Percentiles rank a stretch among this genome's conserved stretches.
These are phyloP conservation scores for Phortica magna DNA, from an alignment of 2,888 invertebrate species.

Conservation along the genomic window DNA sequence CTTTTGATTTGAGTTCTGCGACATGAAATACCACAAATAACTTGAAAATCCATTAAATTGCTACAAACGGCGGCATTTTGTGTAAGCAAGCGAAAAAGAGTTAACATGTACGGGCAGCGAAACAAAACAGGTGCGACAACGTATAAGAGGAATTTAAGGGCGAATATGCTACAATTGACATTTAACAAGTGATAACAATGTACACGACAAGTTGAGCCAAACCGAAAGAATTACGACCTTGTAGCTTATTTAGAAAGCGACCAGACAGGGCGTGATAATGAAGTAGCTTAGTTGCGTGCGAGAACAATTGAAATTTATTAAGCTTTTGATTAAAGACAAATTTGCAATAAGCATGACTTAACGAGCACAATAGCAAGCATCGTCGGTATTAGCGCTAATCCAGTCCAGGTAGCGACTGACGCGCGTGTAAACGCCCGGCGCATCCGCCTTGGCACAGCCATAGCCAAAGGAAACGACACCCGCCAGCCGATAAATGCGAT, in stretches of 20 bases:
- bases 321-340: neutral
- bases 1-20: constrained; percentile 33
- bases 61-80: constrained; percentile 37
- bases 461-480: constrained; percentile 76
- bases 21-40: constrained; percentile 70
- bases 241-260: neutral
- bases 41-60: constrained; percentile 71
- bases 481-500: constrained; percentile 68
- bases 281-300: too few relatives aligned
- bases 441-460: constrained; percentile 74
- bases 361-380: constrained; percentile 70
- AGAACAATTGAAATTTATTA: neutral
- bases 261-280: too few relatives aligned
- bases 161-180: neutral
- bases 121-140: neutral
- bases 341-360: constrained; percentile 23
- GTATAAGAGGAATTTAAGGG: neutral
- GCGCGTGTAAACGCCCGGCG: constrained; percentile 75
- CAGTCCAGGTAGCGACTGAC: constrained; percentile 73
- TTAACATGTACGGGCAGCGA: neutral
- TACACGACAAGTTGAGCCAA: constrained; percentile 42
- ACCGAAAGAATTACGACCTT: constrained; percentile 42
- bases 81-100: neutral
- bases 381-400: constrained; percentile 71
- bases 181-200: constrained; percentile 71